Conservation (phyloP, 2,797 vertebrate species). For the Periparus ater region DNA sequence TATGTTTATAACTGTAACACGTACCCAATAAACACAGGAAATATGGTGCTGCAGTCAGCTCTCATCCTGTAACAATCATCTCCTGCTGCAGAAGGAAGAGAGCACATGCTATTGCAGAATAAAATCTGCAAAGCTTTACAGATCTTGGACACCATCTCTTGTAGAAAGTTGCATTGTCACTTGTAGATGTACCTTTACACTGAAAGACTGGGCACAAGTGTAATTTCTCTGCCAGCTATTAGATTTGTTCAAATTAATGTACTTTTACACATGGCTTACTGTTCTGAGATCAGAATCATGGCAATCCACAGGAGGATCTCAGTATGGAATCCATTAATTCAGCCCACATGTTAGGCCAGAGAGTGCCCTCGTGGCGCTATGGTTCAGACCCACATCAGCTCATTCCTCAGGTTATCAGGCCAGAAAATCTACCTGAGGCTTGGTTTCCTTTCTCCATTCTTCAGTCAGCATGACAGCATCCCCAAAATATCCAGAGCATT, state of each 20-base stretch:
- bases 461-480: not conserved
- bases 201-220: not conserved
- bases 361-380: not conserved
- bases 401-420: not conserved
- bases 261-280: not conserved
- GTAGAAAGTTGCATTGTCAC: not conserved
- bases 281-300: not conserved
- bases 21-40: not conserved
- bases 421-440: not conserved
- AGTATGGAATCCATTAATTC: not conserved
- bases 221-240: not conserved
- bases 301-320: not conserved
- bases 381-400: not conserved
- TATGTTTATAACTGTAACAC: not conserved
- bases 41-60: not conserved
- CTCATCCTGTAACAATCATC: not conserved
- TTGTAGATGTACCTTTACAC: not conserved
- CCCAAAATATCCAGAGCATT: not conserved
- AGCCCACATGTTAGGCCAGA: not conserved
- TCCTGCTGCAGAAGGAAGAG: not conserved
- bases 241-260: not conserved
- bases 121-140: not conserved
- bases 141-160: not conserved
- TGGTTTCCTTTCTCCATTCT: not conserved
- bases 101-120: not conserved